Evolutionary conservation across 2,113 vertebrate genomes (phyloP).

Genomic region (Chrysemys picta): DNA sequence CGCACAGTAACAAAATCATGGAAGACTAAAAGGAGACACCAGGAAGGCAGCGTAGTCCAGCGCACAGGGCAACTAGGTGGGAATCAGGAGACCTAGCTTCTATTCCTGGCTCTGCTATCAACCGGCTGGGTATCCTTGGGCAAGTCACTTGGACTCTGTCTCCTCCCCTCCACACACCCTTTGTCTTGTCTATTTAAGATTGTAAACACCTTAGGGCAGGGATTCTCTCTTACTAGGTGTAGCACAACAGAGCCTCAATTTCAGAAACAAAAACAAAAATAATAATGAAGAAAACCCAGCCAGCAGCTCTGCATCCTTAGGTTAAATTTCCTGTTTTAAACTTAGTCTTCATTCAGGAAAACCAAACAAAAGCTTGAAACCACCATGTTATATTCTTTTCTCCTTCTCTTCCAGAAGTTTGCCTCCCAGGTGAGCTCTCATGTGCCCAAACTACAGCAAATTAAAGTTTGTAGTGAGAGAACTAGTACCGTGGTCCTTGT

Average conservation of each 20-base stretch:
- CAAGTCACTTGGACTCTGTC: neutral
- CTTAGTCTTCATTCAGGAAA: neutral
- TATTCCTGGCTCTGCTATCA: accelerated
- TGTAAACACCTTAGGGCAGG: neutral
- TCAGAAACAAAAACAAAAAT: no score
- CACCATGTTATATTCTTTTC: neutral
- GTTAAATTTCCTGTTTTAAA: neutral
- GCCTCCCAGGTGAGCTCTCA: neutral
- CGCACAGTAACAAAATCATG: neutral
- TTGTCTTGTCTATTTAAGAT: neutral
- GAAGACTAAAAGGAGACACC: neutral
- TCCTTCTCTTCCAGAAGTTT: conserved; percentile 27
- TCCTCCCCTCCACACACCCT: neutral
- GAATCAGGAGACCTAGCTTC: neutral
- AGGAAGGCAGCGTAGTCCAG: neutral
- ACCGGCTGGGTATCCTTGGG: accelerated
- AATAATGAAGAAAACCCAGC: neutral
- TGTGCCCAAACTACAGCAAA: neutral
- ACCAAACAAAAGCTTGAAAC: accelerated
- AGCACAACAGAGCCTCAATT: neutral
- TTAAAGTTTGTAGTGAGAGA: neutral
- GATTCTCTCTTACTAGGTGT: neutral
- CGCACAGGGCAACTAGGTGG: no score
- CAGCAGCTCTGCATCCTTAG: neutral
- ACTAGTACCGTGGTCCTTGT: neutral